Base-by-base conservation (phyloP, 64 coral and sea anemone genomes). In the Cladopsammia gracilis region DNA sequence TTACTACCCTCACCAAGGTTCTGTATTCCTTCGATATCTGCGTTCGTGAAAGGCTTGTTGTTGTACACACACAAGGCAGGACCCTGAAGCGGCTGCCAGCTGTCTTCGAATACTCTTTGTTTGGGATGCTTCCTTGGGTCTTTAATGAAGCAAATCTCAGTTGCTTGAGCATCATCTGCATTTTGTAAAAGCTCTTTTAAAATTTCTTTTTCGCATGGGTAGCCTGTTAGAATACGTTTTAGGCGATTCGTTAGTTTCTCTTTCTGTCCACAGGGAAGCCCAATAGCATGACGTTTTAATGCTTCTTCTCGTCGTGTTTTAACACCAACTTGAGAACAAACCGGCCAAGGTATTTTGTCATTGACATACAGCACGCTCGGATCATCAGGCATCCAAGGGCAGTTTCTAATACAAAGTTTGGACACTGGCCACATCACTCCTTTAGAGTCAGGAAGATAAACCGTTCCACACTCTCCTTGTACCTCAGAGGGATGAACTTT, bases 151-250 rank as follows among this genome's bases (percentile, higher is more conserved):
- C 25, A 96, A 45, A 98, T 93, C 76, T 93, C 92, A 13, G 79
- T 95, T 53, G 97, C 97, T 84, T 98, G 77, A 10, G 97, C 93
- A 79, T 98, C 97, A 45, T 98, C 97, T 25, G 97, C 97, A 23
- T 98, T 98, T 81, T 98, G 94, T 24, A 96, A 70, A 79, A 98
- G 90, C 45, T 98, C 97, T 86, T 98, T 98, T 50, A 98, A 76
- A 24, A 98, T 93, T 83, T 90, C 89, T 59, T 91, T 92, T 25
- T 87, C 90, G 64, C 90, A 93, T 6, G 97, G 97, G 86, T 98
- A 98, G 58, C 58, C 48, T 14, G 72, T 65, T 68, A 98, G 67
- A 73, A 98, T 93, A 10, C 90, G 76, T 19, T 98, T 96, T 0
- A 98, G 66, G 6, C 97, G 90, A 68, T 95, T 95, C 14, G 90